These are phyloP conservation scores for Notarius quadriscutis DNA, from an alignment of 2,113 vertebrate species.

Conservation along the genomic window DNA sequence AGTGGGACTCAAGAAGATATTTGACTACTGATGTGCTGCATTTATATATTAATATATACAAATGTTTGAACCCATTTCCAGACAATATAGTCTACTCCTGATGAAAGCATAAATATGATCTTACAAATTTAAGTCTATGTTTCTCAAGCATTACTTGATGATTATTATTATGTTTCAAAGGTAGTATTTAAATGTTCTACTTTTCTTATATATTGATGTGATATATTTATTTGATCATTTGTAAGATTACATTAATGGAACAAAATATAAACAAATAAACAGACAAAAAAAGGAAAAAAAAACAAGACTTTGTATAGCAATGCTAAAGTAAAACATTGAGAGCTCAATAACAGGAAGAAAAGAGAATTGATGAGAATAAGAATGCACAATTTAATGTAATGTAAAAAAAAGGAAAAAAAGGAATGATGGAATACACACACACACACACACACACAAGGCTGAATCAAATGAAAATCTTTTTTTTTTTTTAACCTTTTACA, in stretches of 20 bases:
- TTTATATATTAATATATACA: no score
- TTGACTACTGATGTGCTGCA: not conserved
- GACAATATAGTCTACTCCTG: not conserved
- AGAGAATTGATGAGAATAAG: not conserved
- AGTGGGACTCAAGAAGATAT: slow-evolving; percentile 1
- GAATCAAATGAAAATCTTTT: not conserved
- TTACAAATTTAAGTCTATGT: not conserved
- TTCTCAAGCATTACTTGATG: not conserved
- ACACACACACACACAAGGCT: not conserved
- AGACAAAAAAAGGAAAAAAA: not conserved
- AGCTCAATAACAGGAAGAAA: not conserved
- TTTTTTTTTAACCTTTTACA: not conserved
- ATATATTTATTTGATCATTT: not conserved
- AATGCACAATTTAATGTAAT: not conserved
- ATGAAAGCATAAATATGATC: not conserved
- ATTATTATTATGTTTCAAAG: not conserved
- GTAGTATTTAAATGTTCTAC: not conserved
- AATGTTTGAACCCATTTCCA: not conserved
- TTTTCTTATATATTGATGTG: not conserved
- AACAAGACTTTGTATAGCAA: not conserved
- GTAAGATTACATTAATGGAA: not conserved
- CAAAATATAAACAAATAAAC: not conserved
- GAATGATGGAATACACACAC: not conserved
- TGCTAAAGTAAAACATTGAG: not conserved
- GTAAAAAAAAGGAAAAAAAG: not conserved